Evolutionary conservation across 1,140 invertebrate genomes (phyloP).

Genomic region (Bombus fervidus): DNA sequence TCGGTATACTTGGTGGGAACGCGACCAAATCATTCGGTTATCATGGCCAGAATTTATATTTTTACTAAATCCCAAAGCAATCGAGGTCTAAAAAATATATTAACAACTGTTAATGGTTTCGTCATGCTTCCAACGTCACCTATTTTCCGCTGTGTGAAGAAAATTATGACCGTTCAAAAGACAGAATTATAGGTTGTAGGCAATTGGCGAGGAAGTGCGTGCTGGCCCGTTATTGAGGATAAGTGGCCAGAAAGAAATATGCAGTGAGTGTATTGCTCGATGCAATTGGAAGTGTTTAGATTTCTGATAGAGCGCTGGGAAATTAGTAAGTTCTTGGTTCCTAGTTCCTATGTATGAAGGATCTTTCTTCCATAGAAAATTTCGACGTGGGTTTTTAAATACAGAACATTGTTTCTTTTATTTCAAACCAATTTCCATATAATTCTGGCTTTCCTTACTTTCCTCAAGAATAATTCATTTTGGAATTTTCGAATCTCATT

Average conservation of each 20-base stretch:
- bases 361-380: neutral
- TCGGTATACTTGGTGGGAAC: no score
- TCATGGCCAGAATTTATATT: neutral
- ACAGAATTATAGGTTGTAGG: conserved; percentile 3
- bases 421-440: neutral
- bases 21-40: neutral
- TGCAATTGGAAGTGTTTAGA: neutral
- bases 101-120: conserved; percentile 6
- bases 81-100: neutral
- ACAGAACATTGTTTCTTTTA: neutral
- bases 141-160: neutral
- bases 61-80: neutral
- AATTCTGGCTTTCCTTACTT: neutral
- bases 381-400: neutral
- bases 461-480: no score
- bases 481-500: no score
- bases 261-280: neutral
- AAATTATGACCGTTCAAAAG: neutral
- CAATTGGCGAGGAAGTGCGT: neutral
- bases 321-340: neutral
- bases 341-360: neutral
- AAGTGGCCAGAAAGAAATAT: neutral
- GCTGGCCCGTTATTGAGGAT: neutral
- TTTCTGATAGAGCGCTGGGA: neutral
- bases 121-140: neutral